Evolutionary conservation across 2,113 vertebrate genomes (phyloP).

Genomic region (Junco hyemalis): DNA sequence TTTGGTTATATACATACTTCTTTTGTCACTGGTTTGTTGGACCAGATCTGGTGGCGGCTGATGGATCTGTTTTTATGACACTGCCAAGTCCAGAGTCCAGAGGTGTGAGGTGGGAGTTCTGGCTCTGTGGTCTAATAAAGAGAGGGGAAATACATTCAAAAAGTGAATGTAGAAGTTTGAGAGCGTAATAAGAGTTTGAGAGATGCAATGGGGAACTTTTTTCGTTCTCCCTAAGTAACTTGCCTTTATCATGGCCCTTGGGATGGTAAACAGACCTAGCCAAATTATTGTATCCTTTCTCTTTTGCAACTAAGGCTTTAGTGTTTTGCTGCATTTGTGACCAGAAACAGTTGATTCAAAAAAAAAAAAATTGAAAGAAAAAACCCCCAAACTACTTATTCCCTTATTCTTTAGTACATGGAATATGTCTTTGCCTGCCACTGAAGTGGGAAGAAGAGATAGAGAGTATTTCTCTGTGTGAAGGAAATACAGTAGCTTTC

Average conservation of each 20-base stretch:
- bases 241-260: neutral
- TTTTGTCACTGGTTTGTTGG: neutral
- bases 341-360: neutral
- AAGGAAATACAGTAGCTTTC: neutral
- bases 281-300: neutral
- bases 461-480: neutral
- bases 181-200: neutral
- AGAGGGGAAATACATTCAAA: neutral
- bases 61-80: conserved; percentile 8
- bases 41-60: neutral
- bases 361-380: neutral
- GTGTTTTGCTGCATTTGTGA: neutral
- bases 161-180: neutral
- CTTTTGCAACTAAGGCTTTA: neutral
- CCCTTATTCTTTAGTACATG: neutral
- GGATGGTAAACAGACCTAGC: neutral
- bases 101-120: neutral
- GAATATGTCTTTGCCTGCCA: neutral
- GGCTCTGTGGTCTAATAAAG: neutral
- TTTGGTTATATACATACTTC: neutral
- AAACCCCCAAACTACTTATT: neutral
- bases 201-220: neutral
- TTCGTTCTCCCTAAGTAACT: neutral
- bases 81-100: neutral
- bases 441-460: neutral